These are phyloP conservation scores for Cremastinae sp. DNA, from an alignment of 2,888 invertebrate species.

Conservation along the genomic window DNA sequence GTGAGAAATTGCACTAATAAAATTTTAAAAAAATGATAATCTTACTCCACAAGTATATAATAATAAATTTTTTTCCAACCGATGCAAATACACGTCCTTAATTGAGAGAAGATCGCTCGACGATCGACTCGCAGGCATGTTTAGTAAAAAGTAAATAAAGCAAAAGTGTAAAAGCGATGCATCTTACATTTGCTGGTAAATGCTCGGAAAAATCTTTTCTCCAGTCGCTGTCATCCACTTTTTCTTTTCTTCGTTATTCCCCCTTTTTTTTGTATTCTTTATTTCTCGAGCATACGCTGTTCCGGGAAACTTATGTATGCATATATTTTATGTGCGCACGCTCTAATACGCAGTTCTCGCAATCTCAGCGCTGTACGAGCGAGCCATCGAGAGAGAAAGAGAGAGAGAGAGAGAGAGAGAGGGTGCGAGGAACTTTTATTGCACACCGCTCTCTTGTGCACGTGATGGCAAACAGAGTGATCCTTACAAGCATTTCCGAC, in stretches of 20 bases:
- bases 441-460: slow-evolving; percentile 39
- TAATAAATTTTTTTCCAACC: too few relatives aligned
- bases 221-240: slow-evolving; percentile 7
- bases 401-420: slow-evolving; percentile 18
- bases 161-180: slow-evolving; percentile 35
- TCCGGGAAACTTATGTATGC: slow-evolving; percentile 47
- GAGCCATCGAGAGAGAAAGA: slow-evolving; percentile 25
- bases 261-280: slow-evolving; percentile 13
- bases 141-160: slow-evolving; percentile 21
- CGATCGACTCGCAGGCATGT: slow-evolving; percentile 11
- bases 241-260: slow-evolving; percentile 4
- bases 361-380: slow-evolving; percentile 32
- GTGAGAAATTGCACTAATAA: too few relatives aligned
- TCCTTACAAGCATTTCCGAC: slow-evolving; percentile 55
- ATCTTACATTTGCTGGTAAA: slow-evolving; percentile 31
- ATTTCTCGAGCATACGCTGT: slow-evolving; percentile 48
- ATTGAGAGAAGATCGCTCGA: too few relatives aligned
- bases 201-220: slow-evolving; percentile 60
- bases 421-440: slow-evolving; percentile 47
- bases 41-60: too few relatives aligned
- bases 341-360: slow-evolving; percentile 10
- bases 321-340: slow-evolving; percentile 31
- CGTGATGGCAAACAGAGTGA: slow-evolving; percentile 38
- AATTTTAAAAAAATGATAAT: too few relatives aligned
- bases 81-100: too few relatives aligned